phyloP scores from a whole-genome alignment of 2,113 vertebrate genomes.

The Lampris megalopsis region DNA sequence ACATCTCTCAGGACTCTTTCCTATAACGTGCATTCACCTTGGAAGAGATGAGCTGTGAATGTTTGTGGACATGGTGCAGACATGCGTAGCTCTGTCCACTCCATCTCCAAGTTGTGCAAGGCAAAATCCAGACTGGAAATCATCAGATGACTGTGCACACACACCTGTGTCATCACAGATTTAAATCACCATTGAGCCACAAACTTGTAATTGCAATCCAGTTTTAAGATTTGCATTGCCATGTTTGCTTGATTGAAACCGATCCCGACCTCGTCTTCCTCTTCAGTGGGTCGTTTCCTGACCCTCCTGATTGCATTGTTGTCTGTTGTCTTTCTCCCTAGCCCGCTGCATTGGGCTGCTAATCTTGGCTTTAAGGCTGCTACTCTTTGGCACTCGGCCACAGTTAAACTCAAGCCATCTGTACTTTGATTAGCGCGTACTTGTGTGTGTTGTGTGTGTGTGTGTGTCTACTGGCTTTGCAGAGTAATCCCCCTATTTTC shows the following conservation, averaged over 20 bases:
- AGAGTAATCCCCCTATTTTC: neutral
- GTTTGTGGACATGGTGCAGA: neutral
- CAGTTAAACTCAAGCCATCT: conserved; percentile 17
- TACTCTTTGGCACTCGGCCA: conserved; percentile 26
- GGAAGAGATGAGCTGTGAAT: conserved; percentile 9
- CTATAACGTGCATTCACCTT: neutral
- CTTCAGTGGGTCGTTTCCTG: conserved; percentile 30
- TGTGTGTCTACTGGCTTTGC: neutral
- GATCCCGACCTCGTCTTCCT: conserved; percentile 7
- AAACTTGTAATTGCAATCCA: neutral
- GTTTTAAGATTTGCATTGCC: conserved; percentile 23
- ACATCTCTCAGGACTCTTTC: neutral
- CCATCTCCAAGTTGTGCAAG: neutral
- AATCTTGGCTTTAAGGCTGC: conserved; percentile 28
- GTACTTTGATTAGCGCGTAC: conserved; percentile 6
- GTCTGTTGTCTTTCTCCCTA: conserved; percentile 34
- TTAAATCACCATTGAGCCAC: neutral
- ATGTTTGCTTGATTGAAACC: conserved; percentile 32
- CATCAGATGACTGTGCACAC: neutral
- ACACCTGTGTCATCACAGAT: neutral
- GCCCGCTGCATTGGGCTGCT: conserved; percentile 12
- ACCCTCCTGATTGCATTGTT: conserved; percentile 11
- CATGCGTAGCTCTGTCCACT: neutral
- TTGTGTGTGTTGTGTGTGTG: neutral
- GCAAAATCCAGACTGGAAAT: conserved; percentile 11